These are phyloP conservation scores for Amblyraja radiata DNA, from an alignment of 2,797 vertebrate species.

Conservation along the genomic window DNA sequence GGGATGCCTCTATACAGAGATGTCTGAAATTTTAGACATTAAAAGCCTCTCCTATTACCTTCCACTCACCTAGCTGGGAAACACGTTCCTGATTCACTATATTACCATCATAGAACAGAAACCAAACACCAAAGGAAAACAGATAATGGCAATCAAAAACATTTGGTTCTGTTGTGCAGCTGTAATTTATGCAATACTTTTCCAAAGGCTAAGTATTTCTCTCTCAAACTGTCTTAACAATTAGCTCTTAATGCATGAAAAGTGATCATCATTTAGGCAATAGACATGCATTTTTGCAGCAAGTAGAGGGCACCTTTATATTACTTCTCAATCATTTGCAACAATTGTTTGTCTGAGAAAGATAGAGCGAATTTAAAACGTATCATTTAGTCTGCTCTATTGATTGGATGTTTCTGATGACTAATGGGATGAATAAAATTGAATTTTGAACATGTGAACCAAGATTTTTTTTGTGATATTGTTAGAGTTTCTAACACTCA, in stretches of 20 bases:
- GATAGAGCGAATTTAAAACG: not conserved
- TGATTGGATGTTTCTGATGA: not conserved
- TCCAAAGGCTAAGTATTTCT: conserved; percentile 42
- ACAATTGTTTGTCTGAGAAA: conserved; percentile 39
- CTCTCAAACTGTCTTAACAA: conserved; percentile 42
- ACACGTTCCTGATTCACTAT: conserved; percentile 53
- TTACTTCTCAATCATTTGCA: conserved; percentile 39
- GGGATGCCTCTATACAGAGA: conserved; percentile 49
- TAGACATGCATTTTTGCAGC: conserved; percentile 45
- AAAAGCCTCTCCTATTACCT: conserved; percentile 59
- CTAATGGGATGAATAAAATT: not conserved
- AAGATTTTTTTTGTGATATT: not conserved
- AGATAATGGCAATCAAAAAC: conserved; percentile 52
- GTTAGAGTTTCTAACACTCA: not conserved
- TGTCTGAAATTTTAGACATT: conserved; percentile 57
- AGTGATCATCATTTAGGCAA: conserved; percentile 41
- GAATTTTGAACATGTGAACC: not conserved
- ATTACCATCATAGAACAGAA: conserved; percentile 49
- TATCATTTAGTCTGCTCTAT: not conserved
- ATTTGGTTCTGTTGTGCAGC: conserved; percentile 44
- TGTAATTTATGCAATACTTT: conserved; percentile 47
- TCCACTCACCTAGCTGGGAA: conserved; percentile 61
- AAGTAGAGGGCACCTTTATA: conserved; percentile 40
- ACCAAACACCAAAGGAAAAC: conserved; percentile 52
- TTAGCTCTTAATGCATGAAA: conserved; percentile 43